Conservation (phyloP, 2,797 vertebrate species). For the Fundulus diaphanus region DNA sequence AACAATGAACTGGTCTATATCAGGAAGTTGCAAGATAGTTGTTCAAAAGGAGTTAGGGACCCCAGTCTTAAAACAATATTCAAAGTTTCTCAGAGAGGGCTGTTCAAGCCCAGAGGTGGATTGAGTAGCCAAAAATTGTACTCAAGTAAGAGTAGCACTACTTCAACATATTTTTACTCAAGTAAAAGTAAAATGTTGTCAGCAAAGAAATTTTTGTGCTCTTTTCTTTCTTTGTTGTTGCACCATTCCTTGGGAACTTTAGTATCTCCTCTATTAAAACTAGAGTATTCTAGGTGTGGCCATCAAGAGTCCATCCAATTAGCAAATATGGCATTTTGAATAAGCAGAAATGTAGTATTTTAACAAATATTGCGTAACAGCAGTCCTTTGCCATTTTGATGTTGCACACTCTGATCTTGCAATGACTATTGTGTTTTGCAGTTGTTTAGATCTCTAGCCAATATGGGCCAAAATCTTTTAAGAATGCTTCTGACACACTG, state of each 20-base stretch:
- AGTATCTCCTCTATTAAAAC: neutral
- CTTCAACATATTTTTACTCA: too few species aligned
- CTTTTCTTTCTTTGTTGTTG: neutral
- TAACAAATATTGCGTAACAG: neutral
- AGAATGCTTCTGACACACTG: too few species aligned
- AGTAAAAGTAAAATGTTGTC: too few species aligned
- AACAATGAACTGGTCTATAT: too few species aligned
- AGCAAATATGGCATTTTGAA: too few species aligned
- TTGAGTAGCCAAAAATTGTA: too few species aligned
- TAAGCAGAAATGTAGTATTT: neutral
- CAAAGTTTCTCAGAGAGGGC: neutral
- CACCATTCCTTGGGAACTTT: neutral
- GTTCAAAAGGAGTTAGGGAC: neutral
- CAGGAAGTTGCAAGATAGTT: neutral
- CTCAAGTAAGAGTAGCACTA: too few species aligned
- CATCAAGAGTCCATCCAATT: neutral
- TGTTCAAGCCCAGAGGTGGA: neutral
- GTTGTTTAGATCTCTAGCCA: too few species aligned
- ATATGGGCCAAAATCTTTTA: too few species aligned
- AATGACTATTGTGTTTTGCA: too few species aligned
- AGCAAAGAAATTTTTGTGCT: too few species aligned
- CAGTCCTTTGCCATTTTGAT: neutral
- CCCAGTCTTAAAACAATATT: neutral
- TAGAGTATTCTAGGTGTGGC: neutral
- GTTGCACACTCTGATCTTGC: too few species aligned